Percentiles rank a stretch among this genome's conserved stretches.
Evolutionary conservation across 2,888 invertebrate species (phyloP).

Genomic region (Ceraclea dissimilis): DNA sequence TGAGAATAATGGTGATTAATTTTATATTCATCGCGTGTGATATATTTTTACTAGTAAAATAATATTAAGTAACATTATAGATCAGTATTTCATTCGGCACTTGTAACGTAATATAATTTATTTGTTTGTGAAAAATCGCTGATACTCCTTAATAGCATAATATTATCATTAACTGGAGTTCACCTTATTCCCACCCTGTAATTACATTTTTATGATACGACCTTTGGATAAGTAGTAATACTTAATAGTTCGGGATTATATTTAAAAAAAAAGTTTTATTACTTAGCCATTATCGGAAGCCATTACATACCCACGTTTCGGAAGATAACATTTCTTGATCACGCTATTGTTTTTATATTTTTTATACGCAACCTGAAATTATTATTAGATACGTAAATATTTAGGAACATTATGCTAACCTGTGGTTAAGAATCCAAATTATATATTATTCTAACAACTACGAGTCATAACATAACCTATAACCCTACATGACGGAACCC

Average conservation of each 20-base stretch:
- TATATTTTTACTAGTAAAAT: background rate
- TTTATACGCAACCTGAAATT: background rate
- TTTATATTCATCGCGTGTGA: slow-evolving; percentile 2
- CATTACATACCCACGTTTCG: slow-evolving; percentile 8
- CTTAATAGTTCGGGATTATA: slow-evolving; percentile 11
- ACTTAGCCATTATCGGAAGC: slow-evolving; percentile 13
- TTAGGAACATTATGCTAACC: background rate
- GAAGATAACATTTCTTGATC: slow-evolving; percentile 14
- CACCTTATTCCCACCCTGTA: slow-evolving; percentile 6
- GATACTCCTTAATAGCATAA: slow-evolving; percentile 13
- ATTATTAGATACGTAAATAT: slow-evolving; percentile 2
- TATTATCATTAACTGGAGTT: slow-evolving; percentile 14
- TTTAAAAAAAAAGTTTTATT: slow-evolving; percentile 14
- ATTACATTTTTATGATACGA: slow-evolving; percentile 16
- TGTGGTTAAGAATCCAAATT: background rate
- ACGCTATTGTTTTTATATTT: slow-evolving; percentile 6
- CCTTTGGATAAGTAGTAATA: slow-evolving; percentile 8
- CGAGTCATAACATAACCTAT: no score
- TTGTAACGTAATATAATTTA: slow-evolving; percentile 5
- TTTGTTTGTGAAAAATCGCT: slow-evolving; percentile 12
- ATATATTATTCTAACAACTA: background rate
- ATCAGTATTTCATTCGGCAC: background rate
- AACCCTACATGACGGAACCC: no score
- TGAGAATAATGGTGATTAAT: background rate
- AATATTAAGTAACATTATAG: background rate